Evolutionary conservation across 2,888 invertebrate species (phyloP).

Genomic region (Apamea anceps): DNA sequence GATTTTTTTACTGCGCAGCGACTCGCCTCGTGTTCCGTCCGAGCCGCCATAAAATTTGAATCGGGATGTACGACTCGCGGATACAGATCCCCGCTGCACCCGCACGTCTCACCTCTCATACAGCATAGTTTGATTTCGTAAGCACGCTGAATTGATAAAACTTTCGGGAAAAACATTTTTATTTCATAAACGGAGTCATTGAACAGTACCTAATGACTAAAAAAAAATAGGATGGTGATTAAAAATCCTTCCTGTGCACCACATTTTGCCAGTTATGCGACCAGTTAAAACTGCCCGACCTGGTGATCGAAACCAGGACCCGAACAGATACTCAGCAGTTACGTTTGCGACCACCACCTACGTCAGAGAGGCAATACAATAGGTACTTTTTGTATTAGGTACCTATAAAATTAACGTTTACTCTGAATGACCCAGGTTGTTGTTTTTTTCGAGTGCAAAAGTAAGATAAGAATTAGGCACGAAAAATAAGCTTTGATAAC

Average conservation of each 20-base stretch:
- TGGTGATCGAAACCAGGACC: neutral
- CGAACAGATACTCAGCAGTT: no score
- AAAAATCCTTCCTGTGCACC: neutral
- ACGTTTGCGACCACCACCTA: neutral
- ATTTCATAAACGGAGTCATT: neutral
- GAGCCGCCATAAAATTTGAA: no score
- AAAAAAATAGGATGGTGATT: neutral
- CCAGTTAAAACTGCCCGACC: neutral
- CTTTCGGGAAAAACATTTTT: neutral
- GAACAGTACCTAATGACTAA: neutral
- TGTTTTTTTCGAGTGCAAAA: slow-evolving; percentile 28
- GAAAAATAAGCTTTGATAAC: slow-evolving; percentile 17
- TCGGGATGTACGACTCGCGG: neutral
- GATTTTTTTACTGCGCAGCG: no score
- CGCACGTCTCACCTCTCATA: neutral
- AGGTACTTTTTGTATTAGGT: neutral
- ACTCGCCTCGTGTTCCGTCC: no score
- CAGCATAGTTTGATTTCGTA: neutral
- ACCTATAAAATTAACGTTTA: neutral
- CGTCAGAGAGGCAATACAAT: neutral
- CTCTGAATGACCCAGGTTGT: slow-evolving; percentile 1
- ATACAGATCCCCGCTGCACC: neutral
- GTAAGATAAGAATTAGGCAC: slow-evolving; percentile 31
- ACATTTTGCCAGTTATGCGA: no score
- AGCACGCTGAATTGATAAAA: neutral